These are phyloP conservation scores for Epistrophe grossulariae DNA, from an alignment of 2,888 invertebrate genomes.

Conservation along the genomic window DNA sequence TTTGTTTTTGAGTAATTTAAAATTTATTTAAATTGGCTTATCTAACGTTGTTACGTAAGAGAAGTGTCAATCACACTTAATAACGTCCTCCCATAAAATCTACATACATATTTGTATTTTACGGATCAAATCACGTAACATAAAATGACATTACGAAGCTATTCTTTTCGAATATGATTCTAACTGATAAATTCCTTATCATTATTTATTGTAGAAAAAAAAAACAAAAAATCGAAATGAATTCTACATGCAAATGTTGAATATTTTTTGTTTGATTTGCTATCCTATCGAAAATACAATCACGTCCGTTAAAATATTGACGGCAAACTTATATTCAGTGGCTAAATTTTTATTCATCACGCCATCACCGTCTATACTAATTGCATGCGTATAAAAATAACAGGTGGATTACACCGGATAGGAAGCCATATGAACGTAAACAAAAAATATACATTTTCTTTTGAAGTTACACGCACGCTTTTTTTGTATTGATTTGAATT, in stretches of 20 bases:
- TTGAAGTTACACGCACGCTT: constrained; percentile 4
- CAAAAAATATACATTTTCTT: constrained; percentile 7
- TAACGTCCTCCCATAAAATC: not conserved
- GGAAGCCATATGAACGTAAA: not conserved
- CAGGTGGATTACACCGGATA: constrained; percentile 20
- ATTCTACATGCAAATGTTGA: constrained; percentile 9
- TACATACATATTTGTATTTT: not conserved
- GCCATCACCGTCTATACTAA: not conserved
- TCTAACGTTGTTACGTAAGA: not conserved
- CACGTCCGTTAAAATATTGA: constrained; percentile 33
- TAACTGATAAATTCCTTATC: constrained; percentile 1
- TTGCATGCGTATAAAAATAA: not conserved
- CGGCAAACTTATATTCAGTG: constrained; percentile 11
- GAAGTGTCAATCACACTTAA: constrained; percentile 27
- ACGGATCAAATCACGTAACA: constrained; percentile 35
- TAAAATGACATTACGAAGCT: constrained; percentile 10
- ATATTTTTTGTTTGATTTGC: not conserved
- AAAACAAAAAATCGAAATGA: not conserved
- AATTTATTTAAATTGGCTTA: not conserved
- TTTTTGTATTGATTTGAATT: not conserved
- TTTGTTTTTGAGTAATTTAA: too few species aligned
- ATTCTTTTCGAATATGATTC: constrained; percentile 39
- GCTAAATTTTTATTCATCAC: constrained; percentile 27
- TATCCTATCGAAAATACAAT: constrained; percentile 23
- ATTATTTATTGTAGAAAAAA: not conserved